Base-by-base conservation (phyloP, 2,797 vertebrate genomes). In the Takifugu ocellatus region DNA sequence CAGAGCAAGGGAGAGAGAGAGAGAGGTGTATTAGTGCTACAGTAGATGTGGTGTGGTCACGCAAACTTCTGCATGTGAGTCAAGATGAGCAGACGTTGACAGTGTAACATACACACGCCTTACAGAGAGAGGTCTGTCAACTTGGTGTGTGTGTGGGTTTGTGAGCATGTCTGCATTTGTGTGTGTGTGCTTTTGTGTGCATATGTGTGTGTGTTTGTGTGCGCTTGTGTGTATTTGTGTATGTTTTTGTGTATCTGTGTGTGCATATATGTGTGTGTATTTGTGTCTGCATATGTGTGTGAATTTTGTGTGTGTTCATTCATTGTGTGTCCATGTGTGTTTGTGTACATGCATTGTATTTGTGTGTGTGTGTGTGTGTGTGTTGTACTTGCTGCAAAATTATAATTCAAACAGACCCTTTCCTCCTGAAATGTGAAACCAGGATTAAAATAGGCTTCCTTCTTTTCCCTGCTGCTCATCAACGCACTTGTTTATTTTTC, bases 371-470 rank as follows among this genome's bases (percentile, higher is more conserved):
- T 24, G 54, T 43, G 36, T 59, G 17, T 39, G 15, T 3, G 6
- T 72, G 72, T 66, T 68, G 57, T 58, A 52, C 17, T 65, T 70
- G 81, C 16, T 5, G 42, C 24, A 31, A 68, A 72, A 68, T 76
- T 67, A 70, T 42, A 70, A 61, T 54, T 50, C 45, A 72, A 58
- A 45, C 62, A 73, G 51, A 61, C 53, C 46, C 44, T 64, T 78
- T 63, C 49, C 44, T 0, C 16, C 29, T 66, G 45, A 66, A 81
- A 77, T 73, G 61, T 44, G 68, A 60, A 59, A 64, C 70, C 60
- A 75, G 68, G 63, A 72, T 54, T 49, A 74, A 81, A 75, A 24
- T 43, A 12, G 14, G 54, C 72, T 64, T 63, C 63, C 56, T 45
- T 47, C 63, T 63, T 68, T 60, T 25, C 51, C 39, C 25, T 9